Percentiles rank a stretch among this genome's conserved stretches.
phyloP scores from a whole-genome alignment of 1,140 invertebrate genomes.

The Cyphomyrmex costatus region DNA sequence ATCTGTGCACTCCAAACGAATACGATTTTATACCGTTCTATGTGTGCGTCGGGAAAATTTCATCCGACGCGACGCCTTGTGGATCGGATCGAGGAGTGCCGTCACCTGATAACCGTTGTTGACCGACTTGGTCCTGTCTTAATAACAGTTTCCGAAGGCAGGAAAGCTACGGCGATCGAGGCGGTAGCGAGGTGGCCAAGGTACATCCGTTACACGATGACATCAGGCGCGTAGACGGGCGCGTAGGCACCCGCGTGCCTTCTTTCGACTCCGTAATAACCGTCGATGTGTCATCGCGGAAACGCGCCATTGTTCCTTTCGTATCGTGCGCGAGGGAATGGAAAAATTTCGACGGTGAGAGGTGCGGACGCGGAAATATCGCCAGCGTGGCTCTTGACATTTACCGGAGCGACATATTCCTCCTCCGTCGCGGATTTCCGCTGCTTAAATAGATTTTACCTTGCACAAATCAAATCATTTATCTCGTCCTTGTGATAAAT shows the following conservation, averaged over 20 bases:
- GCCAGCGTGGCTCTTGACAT: not conserved
- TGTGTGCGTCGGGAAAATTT: not conserved
- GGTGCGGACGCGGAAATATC: not conserved
- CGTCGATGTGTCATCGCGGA: constrained; percentile 55
- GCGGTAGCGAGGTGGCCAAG: not conserved
- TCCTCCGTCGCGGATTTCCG: not conserved
- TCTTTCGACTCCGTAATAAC: constrained; percentile 28
- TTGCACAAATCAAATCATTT: not conserved
- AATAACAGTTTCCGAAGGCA: constrained; percentile 66
- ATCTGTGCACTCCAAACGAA: not conserved
- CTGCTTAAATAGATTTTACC: not conserved
- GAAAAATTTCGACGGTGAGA: not conserved
- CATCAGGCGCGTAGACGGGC: constrained; percentile 57
- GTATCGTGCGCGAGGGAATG: not conserved
- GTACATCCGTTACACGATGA: constrained; percentile 63
- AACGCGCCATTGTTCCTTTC: constrained; percentile 7
- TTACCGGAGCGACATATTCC: not conserved
- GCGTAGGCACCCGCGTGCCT: constrained; percentile 55
- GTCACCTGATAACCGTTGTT: constrained; percentile 65
- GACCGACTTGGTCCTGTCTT: constrained; percentile 52
- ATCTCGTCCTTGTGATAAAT: not conserved
- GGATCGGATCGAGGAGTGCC: constrained; percentile 11
- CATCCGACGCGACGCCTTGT: not conserved
- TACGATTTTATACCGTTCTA: constrained; percentile 11
- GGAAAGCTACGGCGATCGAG: constrained; percentile 19